Percentiles rank a stretch among this genome's conserved stretches.
phyloP scores from a whole-genome alignment of 2,113 vertebrate genomes.

The Nothobranchius furzeri region DNA sequence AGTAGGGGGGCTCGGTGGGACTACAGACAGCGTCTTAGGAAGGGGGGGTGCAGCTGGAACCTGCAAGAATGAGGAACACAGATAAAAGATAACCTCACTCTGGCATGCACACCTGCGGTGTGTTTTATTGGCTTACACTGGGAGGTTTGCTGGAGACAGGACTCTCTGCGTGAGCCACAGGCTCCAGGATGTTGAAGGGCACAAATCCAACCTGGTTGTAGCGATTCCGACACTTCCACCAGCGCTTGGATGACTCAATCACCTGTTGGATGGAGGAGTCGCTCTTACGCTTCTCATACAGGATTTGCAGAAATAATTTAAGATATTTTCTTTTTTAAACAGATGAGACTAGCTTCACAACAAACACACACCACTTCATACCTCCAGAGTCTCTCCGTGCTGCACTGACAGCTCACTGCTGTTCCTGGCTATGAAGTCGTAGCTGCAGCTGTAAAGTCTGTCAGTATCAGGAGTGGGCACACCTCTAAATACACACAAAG shows the following conservation, averaged over 20 bases:
- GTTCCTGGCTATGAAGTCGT: conserved; percentile 90
- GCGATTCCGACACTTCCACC: conserved; percentile 85
- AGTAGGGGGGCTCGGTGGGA: conserved; percentile 42
- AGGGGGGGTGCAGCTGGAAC: conserved; percentile 48
- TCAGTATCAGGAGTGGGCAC: conserved; percentile 41
- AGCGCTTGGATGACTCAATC: conserved; percentile 83
- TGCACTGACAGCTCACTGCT: conserved; percentile 87
- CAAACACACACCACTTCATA: conserved; percentile 28
- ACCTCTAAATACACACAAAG: conserved; percentile 44
- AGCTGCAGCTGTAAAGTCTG: conserved; percentile 80
- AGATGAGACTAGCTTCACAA: too few species aligned
- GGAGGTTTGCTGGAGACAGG: conserved; percentile 40
- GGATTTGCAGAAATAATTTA: too few species aligned
- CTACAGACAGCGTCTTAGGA: conserved; percentile 29
- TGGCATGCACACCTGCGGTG: neutral
- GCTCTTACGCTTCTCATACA: too few species aligned
- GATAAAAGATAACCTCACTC: neutral
- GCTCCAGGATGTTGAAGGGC: conserved; percentile 84
- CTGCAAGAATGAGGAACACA: conserved; percentile 44
- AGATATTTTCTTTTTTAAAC: too few species aligned
- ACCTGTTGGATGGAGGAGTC: conserved; percentile 65
- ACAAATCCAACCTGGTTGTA: conserved; percentile 82
- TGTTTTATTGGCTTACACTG: conserved; percentile 57
- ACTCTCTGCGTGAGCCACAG: conserved; percentile 67
- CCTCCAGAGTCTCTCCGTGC: conserved; percentile 84